Base-by-base conservation (phyloP, 53 echinoderm and acorn worm species). In the Stichopus horrens region DNA sequence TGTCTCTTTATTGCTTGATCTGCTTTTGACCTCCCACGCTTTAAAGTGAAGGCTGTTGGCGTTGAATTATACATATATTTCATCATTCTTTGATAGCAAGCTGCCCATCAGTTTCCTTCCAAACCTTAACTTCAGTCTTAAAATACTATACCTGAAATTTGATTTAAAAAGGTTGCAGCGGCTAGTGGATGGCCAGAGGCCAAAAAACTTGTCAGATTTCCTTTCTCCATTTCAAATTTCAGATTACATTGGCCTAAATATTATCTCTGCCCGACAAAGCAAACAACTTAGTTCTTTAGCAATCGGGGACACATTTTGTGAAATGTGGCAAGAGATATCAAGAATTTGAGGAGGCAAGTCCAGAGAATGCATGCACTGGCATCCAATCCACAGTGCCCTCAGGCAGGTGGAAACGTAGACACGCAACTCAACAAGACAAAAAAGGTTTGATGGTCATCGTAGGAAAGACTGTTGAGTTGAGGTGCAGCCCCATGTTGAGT, bases 221-320 rank as follows among this genome's bases (percentile, higher is more conserved):
- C 8, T 55, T 77, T 18, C 10, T 56, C 57, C 21, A 81, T 21
- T 81, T 56, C 18, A 71, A 71, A 56, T 56, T 18, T 6, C 19
- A 55, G 81, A 53, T 81, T 81, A 57, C 81, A 81, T 81, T 79
- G 79, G 79, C 79, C 79, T 53, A 79, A 79, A 79, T 79, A 79
- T 79, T 79, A 79, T 79, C 79, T 19, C 55, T 55, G 79, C 18
- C 16, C 53, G 79, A 55, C 5, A 79, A 18, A 79, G 54, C 79
- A 79, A 79, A 79, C 79, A 79, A 13, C 79, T 54, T 54, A 19
- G 55, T 19, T 55, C 9, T 53, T 79, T 53, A 79, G 2, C 37
- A 79, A 79, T 55, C 7, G 2, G 19, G 56, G 79, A 79, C 79
- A 79, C 79, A 13, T 79, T 79, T 79, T 79, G 79, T 79, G 79